phyloP scores from a whole-genome alignment of 2,888 invertebrate genomes.

The Lycaena phlaeas region DNA sequence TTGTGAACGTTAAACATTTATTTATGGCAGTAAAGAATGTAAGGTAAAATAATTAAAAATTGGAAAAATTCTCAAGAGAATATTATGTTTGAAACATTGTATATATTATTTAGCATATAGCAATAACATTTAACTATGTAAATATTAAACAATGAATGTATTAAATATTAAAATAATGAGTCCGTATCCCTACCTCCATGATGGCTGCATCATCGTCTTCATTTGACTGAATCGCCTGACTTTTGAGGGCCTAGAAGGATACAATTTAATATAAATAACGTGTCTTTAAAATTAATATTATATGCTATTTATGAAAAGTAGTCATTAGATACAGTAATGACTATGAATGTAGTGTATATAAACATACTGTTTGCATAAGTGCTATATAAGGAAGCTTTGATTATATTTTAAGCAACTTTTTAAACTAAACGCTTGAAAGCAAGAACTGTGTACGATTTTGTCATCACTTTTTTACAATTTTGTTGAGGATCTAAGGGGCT shows the following conservation, averaged over 20 bases:
- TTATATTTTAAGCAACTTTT: conserved; percentile 1
- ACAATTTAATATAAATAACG: too few relatives aligned
- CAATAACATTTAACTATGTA: too few relatives aligned
- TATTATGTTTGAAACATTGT: too few relatives aligned
- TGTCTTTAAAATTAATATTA: too few relatives aligned
- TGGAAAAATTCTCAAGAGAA: too few relatives aligned
- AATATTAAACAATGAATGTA: too few relatives aligned
- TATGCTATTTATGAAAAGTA: background rate
- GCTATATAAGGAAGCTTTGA: background rate
- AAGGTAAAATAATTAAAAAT: too few relatives aligned
- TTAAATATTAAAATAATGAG: too few relatives aligned
- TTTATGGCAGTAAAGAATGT: too few relatives aligned
- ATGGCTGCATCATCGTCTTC: conserved; percentile 52
- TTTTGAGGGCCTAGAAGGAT: conserved; percentile 52
- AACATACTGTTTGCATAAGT: background rate
- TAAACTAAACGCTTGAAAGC: conserved; percentile 1
- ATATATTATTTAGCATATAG: too few relatives aligned
- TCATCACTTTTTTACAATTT: background rate
- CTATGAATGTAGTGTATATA: background rate
- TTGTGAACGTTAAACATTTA: too few relatives aligned
- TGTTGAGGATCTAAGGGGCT: background rate
- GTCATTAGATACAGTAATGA: background rate
- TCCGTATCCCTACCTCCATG: conserved; percentile 52
- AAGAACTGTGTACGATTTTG: background rate
- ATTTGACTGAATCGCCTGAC: conserved; percentile 49